phyloP scores from a whole-genome alignment of 2,113 vertebrate species.

The Heterotis niloticus region DNA sequence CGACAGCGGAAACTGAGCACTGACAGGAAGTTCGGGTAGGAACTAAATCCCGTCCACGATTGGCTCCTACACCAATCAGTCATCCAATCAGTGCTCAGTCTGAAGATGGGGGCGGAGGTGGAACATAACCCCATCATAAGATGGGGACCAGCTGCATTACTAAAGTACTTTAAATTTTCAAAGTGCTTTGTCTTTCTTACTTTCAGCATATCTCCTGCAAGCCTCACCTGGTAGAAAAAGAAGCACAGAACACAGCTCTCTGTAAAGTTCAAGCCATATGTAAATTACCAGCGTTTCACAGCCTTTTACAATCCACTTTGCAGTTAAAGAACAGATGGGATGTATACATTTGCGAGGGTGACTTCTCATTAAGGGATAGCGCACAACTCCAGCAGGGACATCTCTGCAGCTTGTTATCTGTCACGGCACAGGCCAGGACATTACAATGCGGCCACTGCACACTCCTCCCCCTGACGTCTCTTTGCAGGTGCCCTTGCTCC shows the following conservation, averaged over 20 bases:
- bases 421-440: slow-evolving; percentile 36
- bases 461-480: slow-evolving; percentile 33
- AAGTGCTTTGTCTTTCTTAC: neutral
- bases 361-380: slow-evolving; percentile 31
- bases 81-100: no score
- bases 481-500: slow-evolving; percentile 35
- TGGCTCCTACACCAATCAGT: no score
- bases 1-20: no score
- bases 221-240: neutral
- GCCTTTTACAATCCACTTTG: neutral
- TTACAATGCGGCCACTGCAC: slow-evolving; percentile 41
- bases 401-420: slow-evolving; percentile 31
- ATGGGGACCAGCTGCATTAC: no score
- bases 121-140: no score
- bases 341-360: slow-evolving; percentile 35
- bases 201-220: neutral
- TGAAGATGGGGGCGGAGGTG: no score
- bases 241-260: neutral
- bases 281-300: slow-evolving; percentile 24
- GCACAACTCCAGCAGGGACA: neutral
- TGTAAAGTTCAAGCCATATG: slow-evolving; percentile 21
- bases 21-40: no score
- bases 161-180: neutral
- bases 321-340: slow-evolving; percentile 36
- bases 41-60: no score